These are phyloP conservation scores for Allophyes oxyacanthae DNA, from an alignment of 2,888 invertebrate genomes.

Conservation along the genomic window DNA sequence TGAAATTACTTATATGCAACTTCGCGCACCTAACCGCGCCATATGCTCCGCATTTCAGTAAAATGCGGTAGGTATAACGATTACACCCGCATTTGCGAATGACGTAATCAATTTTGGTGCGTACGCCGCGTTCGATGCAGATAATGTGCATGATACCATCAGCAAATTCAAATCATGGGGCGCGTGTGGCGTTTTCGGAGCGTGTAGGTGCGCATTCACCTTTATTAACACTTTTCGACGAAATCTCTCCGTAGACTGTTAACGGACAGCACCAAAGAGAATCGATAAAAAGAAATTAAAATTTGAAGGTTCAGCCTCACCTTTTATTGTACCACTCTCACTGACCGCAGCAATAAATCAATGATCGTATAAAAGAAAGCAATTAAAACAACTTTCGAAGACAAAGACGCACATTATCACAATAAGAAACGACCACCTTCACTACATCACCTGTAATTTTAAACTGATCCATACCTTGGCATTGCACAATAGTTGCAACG, in stretches of 20 bases:
- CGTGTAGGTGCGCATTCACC: too few species aligned
- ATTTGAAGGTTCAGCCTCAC: slow-evolving; percentile 66
- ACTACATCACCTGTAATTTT: slow-evolving; percentile 87
- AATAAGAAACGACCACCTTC: slow-evolving; percentile 79
- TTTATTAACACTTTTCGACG: not conserved
- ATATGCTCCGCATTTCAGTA: too few species aligned
- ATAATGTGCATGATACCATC: too few species aligned
- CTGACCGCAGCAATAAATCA: slow-evolving; percentile 81
- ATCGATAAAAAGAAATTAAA: slow-evolving; percentile 48
- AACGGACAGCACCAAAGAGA: slow-evolving; percentile 15
- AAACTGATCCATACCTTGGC: slow-evolving; percentile 77
- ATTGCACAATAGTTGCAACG: slow-evolving; percentile 73
- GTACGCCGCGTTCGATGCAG: too few species aligned
- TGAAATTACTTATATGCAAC: too few species aligned
- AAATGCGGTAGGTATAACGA: too few species aligned
- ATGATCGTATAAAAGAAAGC: slow-evolving; percentile 84
- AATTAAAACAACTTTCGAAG: slow-evolving; percentile 74
- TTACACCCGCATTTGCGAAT: too few species aligned
- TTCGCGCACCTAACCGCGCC: too few species aligned
- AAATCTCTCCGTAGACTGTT: not conserved
- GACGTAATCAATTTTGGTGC: too few species aligned
- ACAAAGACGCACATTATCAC: slow-evolving; percentile 84
- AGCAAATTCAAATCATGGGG: too few species aligned
- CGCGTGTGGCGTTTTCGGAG: too few species aligned
- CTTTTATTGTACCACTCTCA: slow-evolving; percentile 67